Base-by-base conservation (phyloP, 2,888 invertebrate genomes). In the Glomeris marginata region DNA sequence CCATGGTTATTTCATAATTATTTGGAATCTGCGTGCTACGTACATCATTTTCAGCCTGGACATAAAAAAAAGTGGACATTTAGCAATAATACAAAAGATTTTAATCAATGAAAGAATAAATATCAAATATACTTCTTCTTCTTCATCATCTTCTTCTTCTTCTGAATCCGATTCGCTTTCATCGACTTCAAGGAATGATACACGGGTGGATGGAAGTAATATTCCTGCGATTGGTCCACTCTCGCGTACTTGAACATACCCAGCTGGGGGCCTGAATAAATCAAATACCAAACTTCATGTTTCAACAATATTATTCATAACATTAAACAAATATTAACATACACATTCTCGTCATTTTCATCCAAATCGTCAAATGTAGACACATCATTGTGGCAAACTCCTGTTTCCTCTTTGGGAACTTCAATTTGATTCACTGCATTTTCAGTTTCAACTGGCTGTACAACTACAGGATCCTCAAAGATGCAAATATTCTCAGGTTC, bases 341-440 rank as follows among this genome's bases (percentile, higher is more conserved):
- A 46, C 47, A 46, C 34, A 20, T 46, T 46, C 16, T 46, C 20
- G 11, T 11, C 5, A 20, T 46, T 46, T 38, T 38, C 45, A n/a
- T n/a, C n/a, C n/a, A n/a, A n/a, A n/a, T n/a, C 28, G 28, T 28
- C 8, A 28, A 5, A 5, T 28, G 8, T 28, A 8, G 8, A 28
- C 28, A 28, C 28, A 28, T 28, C 28, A 28, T 28, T 8, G 8
- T 28, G n/a, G n/a, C n/a, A 3, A 28, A 28, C 28, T 21, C 20
- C 34, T 15, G 21, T 20, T 43, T 28, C 22, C 20, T 11, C 15
- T 34, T 20, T 28, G 16, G 28, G 43, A 43, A 16, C 13, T 43
- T 15, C 43, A 43, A 22, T 22, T 22, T 3, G 43, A 43, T 8
- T 28, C 8, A 8, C 8, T 3, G 3, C 28, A 8, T 3, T 28